These are phyloP conservation scores for Cyanoramphus novaezelandiae DNA, from an alignment of 2,113 vertebrate species.

Conservation along the genomic window DNA sequence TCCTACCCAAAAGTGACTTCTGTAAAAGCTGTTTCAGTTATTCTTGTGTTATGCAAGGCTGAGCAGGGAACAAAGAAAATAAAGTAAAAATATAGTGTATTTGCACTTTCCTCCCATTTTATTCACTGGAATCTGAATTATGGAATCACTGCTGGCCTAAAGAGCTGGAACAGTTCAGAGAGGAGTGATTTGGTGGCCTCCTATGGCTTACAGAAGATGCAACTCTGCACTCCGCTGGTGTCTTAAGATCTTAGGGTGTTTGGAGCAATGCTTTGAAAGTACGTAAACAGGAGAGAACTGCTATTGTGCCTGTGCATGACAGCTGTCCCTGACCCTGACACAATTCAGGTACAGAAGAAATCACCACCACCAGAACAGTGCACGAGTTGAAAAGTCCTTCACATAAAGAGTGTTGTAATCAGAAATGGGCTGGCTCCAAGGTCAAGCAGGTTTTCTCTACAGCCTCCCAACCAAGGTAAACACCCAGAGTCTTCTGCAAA, in stretches of 20 bases:
- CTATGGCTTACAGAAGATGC: not conserved
- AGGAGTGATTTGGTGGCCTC: not conserved
- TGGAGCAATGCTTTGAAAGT: not conserved
- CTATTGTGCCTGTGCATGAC: not conserved
- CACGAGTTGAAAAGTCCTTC: not conserved
- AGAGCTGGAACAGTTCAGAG: not conserved
- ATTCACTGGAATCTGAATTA: not conserved
- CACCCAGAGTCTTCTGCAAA: not conserved
- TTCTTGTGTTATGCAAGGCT: not conserved
- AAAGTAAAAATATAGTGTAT: not conserved
- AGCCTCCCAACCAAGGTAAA: not conserved
- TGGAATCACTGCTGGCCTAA: not conserved
- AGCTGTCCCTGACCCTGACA: not conserved
- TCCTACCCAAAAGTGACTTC: not conserved
- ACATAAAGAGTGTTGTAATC: not conserved
- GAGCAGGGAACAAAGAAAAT: not conserved
- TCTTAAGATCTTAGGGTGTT: not conserved
- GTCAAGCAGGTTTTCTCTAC: not conserved
- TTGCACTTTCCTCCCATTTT: not conserved
- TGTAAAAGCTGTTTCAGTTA: not conserved
- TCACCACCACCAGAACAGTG: not conserved
- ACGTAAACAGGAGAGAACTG: not conserved
- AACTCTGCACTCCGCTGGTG: not conserved
- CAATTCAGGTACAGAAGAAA: not conserved
- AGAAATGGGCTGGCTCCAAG: not conserved